phyloP scores from a whole-genome alignment of 2,113 vertebrate species.

The Podarcis cretensis region DNA sequence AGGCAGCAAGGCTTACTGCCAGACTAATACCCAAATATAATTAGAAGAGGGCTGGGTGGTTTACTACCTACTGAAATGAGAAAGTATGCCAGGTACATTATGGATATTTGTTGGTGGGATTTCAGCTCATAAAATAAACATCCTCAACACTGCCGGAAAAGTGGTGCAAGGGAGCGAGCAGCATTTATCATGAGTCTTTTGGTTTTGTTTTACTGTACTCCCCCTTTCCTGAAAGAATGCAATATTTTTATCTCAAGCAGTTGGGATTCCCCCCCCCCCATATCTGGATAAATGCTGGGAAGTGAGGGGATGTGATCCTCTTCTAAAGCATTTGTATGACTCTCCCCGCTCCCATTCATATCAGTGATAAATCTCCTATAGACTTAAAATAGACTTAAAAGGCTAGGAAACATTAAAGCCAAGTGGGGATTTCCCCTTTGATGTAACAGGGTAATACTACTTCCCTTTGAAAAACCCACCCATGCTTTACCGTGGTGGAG shows the following conservation, averaged over 20 bases:
- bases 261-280: background rate
- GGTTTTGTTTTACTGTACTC: background rate
- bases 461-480: constrained; percentile 12
- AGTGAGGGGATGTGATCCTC: background rate
- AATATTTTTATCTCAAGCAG: background rate
- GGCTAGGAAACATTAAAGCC: background rate
- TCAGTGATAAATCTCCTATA: background rate
- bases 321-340: background rate
- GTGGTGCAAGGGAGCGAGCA: fast-evolving
- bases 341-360: background rate
- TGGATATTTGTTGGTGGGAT: background rate
- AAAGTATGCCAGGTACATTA: background rate
- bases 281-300: background rate
- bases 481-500: background rate
- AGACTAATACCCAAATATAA: constrained; percentile 17
- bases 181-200: constrained; percentile 8
- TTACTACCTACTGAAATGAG: constrained; percentile 8
- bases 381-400: background rate
- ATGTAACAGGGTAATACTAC: background rate
- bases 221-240: background rate
- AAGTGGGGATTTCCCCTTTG: background rate
- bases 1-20: constrained; percentile 25
- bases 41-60: constrained; percentile 6
- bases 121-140: constrained; percentile 19
- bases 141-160: background rate